Percentiles rank a stretch among this genome's conserved stretches.
These are phyloP conservation scores for Orthosia gothica DNA, from an alignment of 2,888 invertebrate species.

Conservation along the genomic window DNA sequence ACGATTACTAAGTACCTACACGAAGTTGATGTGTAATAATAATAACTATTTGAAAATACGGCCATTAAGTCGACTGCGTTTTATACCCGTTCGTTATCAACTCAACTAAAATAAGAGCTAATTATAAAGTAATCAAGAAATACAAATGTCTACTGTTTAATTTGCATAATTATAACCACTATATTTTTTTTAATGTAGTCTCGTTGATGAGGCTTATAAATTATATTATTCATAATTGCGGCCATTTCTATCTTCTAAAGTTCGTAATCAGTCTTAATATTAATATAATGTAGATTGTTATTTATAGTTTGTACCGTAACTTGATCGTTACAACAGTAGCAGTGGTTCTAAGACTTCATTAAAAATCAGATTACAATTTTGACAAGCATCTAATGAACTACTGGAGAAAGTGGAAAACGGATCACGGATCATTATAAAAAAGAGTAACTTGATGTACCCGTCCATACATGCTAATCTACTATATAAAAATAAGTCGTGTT, in stretches of 20 bases:
- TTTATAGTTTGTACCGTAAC: constrained; percentile 43
- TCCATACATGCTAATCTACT: too few species aligned
- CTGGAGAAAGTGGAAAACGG: constrained; percentile 28
- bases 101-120: constrained; percentile 54
- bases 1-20: constrained; percentile 14
- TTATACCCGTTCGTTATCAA: constrained; percentile 39
- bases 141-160: constrained; percentile 49
- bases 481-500: too few species aligned
- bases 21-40: constrained; percentile 12
- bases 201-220: constrained; percentile 28
- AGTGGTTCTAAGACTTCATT: constrained; percentile 32
- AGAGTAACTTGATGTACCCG: neutral
- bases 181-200: constrained; percentile 18
- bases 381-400: constrained; percentile 24
- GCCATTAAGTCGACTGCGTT: constrained; percentile 31
- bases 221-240: constrained; percentile 24
- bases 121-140: constrained; percentile 53
- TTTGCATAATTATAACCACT: constrained; percentile 39
- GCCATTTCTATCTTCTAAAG: constrained; percentile 31
- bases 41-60: constrained; percentile 40
- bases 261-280: constrained; percentile 29
- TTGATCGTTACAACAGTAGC: constrained; percentile 36
- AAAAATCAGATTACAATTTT: constrained; percentile 23
- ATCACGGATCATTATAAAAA: neutral
- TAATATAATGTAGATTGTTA: constrained; percentile 52